These are phyloP conservation scores for Leptothorax acervorum DNA, from an alignment of 2,888 invertebrate genomes.

Conservation along the genomic window DNA sequence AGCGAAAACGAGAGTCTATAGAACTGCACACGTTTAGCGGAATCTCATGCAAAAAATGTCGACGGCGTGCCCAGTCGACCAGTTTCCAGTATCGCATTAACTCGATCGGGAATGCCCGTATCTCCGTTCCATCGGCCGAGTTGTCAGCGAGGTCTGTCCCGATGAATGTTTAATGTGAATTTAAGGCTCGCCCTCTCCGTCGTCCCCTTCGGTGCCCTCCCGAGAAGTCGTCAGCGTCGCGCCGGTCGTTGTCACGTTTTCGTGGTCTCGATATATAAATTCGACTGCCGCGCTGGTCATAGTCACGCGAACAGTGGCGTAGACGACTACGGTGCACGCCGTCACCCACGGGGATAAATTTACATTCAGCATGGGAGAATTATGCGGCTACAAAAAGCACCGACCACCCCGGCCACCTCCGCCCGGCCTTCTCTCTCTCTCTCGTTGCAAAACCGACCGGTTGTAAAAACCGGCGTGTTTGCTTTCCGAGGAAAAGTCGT, in stretches of 20 bases:
- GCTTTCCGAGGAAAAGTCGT: constrained; percentile 53
- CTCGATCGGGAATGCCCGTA: constrained; percentile 71
- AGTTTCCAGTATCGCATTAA: constrained; percentile 76
- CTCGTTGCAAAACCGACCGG: background rate
- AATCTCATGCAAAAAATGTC: constrained; percentile 51
- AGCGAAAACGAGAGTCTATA: constrained; percentile 38
- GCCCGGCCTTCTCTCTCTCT: background rate
- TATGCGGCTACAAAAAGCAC: constrained; percentile 68
- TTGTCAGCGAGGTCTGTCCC: constrained; percentile 68
- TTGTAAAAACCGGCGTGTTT: constrained; percentile 37
- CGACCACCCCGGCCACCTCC: background rate
- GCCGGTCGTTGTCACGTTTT: constrained; percentile 73
- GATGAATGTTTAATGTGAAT: constrained; percentile 77
- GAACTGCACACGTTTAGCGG: constrained; percentile 31
- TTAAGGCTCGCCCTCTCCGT: constrained; percentile 65
- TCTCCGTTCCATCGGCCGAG: constrained; percentile 71
- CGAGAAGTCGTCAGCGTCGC: constrained; percentile 63
- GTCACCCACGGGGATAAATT: constrained; percentile 63
- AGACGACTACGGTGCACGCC: constrained; percentile 44
- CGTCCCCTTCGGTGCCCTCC: constrained; percentile 1
- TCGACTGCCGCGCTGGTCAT: constrained; percentile 66
- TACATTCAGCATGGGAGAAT: constrained; percentile 72
- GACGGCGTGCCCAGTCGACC: constrained; percentile 64
- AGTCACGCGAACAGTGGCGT: constrained; percentile 71
- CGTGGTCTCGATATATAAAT: constrained; percentile 73